Conservation (phyloP, 2,113 vertebrate genomes). For the Tenebrosternarchus preto region DNA sequence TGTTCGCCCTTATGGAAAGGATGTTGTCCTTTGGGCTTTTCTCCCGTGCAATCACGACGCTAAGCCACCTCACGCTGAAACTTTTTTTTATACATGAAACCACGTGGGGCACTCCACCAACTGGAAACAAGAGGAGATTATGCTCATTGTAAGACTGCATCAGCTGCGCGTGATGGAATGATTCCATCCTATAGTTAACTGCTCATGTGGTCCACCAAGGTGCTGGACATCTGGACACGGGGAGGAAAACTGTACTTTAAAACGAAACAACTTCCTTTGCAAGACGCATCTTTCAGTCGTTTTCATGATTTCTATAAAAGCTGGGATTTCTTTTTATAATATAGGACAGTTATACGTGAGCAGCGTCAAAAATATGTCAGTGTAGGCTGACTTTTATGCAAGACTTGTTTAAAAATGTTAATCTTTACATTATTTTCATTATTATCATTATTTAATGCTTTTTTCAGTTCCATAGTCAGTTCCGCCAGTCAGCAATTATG, state of each 20-base stretch:
- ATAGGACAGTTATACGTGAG: too few species aligned
- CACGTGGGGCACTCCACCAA: constrained; percentile 88
- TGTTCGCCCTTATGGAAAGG: constrained; percentile 56
- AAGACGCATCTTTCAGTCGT: too few species aligned
- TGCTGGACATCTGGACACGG: neutral
- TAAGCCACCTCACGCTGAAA: constrained; percentile 80
- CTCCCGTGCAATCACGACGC: constrained; percentile 70
- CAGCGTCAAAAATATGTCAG: too few species aligned
- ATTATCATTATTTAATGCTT: too few species aligned
- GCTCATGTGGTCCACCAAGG: neutral
- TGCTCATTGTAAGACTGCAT: constrained; percentile 20
- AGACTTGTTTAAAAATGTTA: neutral
- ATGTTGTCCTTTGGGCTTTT: constrained; percentile 57
- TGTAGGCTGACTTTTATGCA: neutral
- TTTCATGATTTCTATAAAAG: too few species aligned
- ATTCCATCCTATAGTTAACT: neutral
- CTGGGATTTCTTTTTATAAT: too few species aligned
- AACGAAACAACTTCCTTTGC: too few species aligned
- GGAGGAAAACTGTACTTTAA: neutral
- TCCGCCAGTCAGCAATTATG: too few species aligned
- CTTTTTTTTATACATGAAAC: constrained; percentile 83
- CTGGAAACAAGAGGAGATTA: constrained; percentile 64
- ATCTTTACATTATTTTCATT: too few species aligned
- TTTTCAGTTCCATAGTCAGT: too few species aligned
- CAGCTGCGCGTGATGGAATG: constrained; percentile 11